Evolutionary conservation across 2,888 invertebrate genomes (phyloP).

Genomic region (Euplagia quadripunctaria): DNA sequence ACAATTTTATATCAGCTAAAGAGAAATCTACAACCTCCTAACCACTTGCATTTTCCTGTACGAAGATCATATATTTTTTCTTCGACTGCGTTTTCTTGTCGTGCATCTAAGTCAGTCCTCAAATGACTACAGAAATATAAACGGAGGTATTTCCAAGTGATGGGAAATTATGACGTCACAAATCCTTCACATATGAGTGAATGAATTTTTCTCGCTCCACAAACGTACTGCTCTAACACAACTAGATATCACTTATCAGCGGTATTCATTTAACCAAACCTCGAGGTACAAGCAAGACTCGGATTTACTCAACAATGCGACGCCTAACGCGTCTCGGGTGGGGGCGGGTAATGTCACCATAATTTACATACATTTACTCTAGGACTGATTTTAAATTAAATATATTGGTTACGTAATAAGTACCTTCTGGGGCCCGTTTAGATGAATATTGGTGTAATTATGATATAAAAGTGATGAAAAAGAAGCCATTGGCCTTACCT

Average conservation of each 20-base stretch:
- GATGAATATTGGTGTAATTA: too few species aligned
- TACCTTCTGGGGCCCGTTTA: too few species aligned
- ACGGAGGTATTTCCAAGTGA: neutral
- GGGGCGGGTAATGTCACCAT: constrained; percentile 36
- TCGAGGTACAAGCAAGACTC: constrained; percentile 55
- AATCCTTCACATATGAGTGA: neutral
- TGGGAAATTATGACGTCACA: neutral
- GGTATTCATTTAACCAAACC: constrained; percentile 56
- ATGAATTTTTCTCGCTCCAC: neutral
- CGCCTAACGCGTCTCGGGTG: constrained; percentile 56
- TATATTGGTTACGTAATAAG: too few species aligned
- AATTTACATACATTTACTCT: neutral
- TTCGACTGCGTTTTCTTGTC: too few species aligned
- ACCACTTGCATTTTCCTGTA: too few species aligned
- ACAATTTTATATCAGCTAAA: too few species aligned
- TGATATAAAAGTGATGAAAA: too few species aligned
- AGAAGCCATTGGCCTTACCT: too few species aligned
- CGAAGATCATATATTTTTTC: too few species aligned
- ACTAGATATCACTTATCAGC: constrained; percentile 48
- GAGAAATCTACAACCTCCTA: too few species aligned
- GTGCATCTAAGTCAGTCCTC: too few species aligned
- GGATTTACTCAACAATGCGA: constrained; percentile 78
- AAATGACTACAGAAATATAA: too few species aligned
- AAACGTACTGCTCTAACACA: constrained; percentile 6
- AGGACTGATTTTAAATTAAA: neutral